Evolutionary conservation across 2,113 vertebrate species (phyloP), one percentile per base, ranked within the genome.

Genomic region (Caracal caracal): DNA sequence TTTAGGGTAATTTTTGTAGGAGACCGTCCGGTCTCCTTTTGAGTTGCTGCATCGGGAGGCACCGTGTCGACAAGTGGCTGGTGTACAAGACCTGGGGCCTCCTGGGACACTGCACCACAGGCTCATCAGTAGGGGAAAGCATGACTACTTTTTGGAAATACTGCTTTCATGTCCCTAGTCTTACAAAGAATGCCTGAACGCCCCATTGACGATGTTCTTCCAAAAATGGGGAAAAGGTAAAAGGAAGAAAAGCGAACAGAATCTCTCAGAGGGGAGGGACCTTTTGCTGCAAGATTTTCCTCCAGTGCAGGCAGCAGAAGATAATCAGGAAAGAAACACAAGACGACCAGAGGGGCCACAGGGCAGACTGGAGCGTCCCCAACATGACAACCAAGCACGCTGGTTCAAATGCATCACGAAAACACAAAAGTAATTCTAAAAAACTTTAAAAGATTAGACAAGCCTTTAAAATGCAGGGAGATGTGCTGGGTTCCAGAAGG

Each of bases 1-100:
- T n/a, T 81, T 6, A 43, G 33, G 10, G 24, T 16, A 7, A 8
- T 30, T n/a, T 22, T 82, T 33, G 47, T 15, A 63, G 89, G 30
- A 43, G 16, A 22, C 30, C 3, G 0, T 37, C 2, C 0, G 90
- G 35, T 3, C 0, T 10, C 12, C 10, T 16, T 0, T 2, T 6
- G 40, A 87, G 30, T 9, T 2, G 81, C 47, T 0, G 2, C 0
- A 17, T 8, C 35, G 10, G 49, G 2, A 49, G 73, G 30, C 24
- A 10, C 13, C 33, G 30, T 6, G 37, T 11, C 4, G 1, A 17
- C n/a, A 3, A 11, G 10, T 0, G 3, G 87, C 56, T 3, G 53
- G 9, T 0, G 24, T 0, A 3, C 3, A 26, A 10, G n/a, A n/a
- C 3, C 9, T 22, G 73, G 75, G 5, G 0, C 20, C 35, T 30